phyloP scores from a whole-genome alignment of 2,888 invertebrate species.

The Hipparchia sbordonii region DNA sequence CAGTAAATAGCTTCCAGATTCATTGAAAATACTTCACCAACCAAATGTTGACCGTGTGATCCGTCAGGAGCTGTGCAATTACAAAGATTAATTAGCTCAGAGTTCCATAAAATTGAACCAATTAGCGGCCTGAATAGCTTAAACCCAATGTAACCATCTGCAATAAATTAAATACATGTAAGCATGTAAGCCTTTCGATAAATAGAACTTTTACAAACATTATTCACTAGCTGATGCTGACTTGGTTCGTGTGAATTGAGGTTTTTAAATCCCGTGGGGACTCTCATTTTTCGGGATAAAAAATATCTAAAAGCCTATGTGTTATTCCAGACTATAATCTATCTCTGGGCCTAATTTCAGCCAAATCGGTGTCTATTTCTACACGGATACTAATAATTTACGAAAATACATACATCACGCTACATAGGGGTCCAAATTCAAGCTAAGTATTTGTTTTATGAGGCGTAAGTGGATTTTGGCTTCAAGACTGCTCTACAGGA shows the following conservation, averaged over 20 bases:
- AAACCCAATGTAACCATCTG: slow-evolving; percentile 12
- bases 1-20: background rate
- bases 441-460: slow-evolving; percentile 34
- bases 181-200: background rate
- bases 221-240: no score
- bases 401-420: background rate
- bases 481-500: slow-evolving; percentile 33
- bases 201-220: background rate
- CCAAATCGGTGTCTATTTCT: background rate
- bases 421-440: slow-evolving; percentile 21
- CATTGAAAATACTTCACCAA: background rate
- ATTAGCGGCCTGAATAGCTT: slow-evolving; percentile 19
- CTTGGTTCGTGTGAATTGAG: no score
- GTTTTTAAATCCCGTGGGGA: no score
- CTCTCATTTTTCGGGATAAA: no score
- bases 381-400: no score
- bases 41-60: background rate
- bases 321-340: no score
- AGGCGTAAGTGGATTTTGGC: slow-evolving; percentile 39
- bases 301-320: no score
- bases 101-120: slow-evolving; percentile 13
- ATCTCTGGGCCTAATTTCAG: no score
- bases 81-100: slow-evolving; percentile 31
- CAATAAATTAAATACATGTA: background rate
- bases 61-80: slow-evolving; percentile 17